A percentile compares a stretch with the other conserved stretches of the same genome.
Conservation (phyloP, 1,140 invertebrate species). For the Meloidogyne hapla region DNA sequence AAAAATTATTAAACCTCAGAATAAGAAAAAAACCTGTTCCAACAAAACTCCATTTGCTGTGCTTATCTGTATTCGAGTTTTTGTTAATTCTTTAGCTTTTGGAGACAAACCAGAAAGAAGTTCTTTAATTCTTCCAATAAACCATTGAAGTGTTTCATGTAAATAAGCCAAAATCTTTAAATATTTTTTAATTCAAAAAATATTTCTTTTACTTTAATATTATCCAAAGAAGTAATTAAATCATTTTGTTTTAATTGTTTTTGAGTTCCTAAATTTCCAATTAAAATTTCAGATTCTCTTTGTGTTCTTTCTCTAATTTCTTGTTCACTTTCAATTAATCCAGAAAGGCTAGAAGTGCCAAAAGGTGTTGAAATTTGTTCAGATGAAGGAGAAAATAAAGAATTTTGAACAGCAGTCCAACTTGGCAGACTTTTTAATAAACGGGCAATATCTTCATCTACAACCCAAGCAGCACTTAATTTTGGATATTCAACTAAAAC, state of each 20-base stretch:
- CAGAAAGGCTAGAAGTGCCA: constrained; percentile 16
- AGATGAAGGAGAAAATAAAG: constrained; percentile 28
- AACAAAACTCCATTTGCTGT: constrained; percentile 35
- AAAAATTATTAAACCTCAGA: background rate
- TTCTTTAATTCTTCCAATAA: constrained; percentile 41
- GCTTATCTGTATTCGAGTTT: constrained; percentile 45
- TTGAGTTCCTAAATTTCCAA: constrained; percentile 65
- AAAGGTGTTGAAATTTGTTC: constrained; percentile 31
- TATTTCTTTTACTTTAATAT: constrained; percentile 61
- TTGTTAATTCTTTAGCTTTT: constrained; percentile 42
- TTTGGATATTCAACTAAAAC: constrained; percentile 71
- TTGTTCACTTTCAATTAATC: constrained; percentile 38
- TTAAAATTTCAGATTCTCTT: constrained; percentile 86
- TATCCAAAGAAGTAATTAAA: constrained; percentile 57
- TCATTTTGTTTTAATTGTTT: constrained; percentile 48
- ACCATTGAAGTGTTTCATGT: constrained; percentile 82
- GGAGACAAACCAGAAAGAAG: constrained; percentile 34
- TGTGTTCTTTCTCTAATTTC: constrained; percentile 77
- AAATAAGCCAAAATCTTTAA: constrained; percentile 73
- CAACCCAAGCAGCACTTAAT: constrained; percentile 84
- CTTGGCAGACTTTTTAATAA: constrained; percentile 68
- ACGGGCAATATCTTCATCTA: constrained; percentile 87
- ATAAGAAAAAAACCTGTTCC: constrained; percentile 36
- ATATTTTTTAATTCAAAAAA: background rate
- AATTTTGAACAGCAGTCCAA: constrained; percentile 41